Evolutionary conservation across 2,888 invertebrate species (phyloP).

Genomic region (Drosophila robusta): DNA sequence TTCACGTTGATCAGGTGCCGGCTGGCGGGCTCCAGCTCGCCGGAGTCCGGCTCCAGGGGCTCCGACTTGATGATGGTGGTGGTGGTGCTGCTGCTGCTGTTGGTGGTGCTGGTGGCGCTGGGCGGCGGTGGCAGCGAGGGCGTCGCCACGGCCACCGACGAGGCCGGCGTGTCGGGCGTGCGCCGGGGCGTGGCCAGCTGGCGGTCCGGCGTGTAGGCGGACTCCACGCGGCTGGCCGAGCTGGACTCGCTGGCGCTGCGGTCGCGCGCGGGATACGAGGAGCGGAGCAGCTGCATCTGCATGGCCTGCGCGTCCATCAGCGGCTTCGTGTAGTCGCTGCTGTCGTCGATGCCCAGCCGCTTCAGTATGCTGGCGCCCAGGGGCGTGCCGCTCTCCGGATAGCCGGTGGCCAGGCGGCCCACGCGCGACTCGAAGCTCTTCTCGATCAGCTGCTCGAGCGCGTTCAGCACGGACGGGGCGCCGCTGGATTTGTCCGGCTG

Average conservation of each 20-base stretch:
- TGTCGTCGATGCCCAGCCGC: slow-evolving; percentile 96
- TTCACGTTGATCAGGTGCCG: slow-evolving; percentile 84
- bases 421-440: slow-evolving; percentile 97
- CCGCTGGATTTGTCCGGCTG: slow-evolving; percentile 86
- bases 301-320: slow-evolving; percentile 94
- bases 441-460: slow-evolving; percentile 98
- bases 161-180: slow-evolving; percentile 56
- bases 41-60: slow-evolving; percentile 72
- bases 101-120: slow-evolving; percentile 26
- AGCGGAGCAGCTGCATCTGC: slow-evolving; percentile 93
- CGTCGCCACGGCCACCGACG: slow-evolving; percentile 70
- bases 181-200: slow-evolving; percentile 64
- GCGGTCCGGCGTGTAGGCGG: slow-evolving; percentile 91
- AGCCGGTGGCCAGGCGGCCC: slow-evolving; percentile 86
- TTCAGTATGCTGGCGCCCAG: slow-evolving; percentile 96
- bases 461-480: slow-evolving; percentile 95
- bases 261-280: slow-evolving; percentile 91
- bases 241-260: slow-evolving; percentile 95
- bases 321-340: slow-evolving; percentile 96
- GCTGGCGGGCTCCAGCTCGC: slow-evolving; percentile 27
- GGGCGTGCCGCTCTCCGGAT: slow-evolving; percentile 87
- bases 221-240: slow-evolving; percentile 92
- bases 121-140: slow-evolving; percentile 82
- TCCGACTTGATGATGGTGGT: slow-evolving; percentile 80
- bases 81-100: slow-evolving; percentile 17